Evolutionary conservation across 2,888 invertebrate species (phyloP), one percentile per base, ranked within the genome.

Genomic region (Clepsis dumicolana): DNA sequence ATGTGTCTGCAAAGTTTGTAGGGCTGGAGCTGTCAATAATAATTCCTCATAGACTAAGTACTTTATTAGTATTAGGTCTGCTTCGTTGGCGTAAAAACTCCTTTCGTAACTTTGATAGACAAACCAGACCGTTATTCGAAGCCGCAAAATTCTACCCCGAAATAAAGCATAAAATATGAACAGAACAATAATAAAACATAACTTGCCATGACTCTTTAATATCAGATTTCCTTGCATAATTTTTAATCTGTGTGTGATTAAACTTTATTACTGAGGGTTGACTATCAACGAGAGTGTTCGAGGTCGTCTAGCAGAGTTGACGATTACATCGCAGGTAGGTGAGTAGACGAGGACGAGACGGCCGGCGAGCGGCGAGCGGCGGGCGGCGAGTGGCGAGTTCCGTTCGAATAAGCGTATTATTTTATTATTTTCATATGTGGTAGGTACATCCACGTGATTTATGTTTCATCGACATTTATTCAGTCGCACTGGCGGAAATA

Each of bases 301-400:
- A 64, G 64, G 75, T 75, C 74, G 78, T 74, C 77, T 77, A 81
- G 75, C 78, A 79, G 82, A 81, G 75, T 78, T 79, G 82, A 78
- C 76, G 18, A 50, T 38, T 35, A 74, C 74, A 71, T 77, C 76
- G 64, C 76, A 80, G 78, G 78, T 80, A 76, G 77, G 74, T 75
- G 75, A 76, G 78, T 82, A 89, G 88, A 87, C 87, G 77, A 75
- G 75, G 79, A 75, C 81, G 82, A 87, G 86, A 87, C 85, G 76
- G 79, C 74, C 77, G 78, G 75, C 78, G n/a, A n/a, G 74, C 77
- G 78, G 75, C 79, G 77, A 1, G 62, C 68, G 75, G 67, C 64
- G 50, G 79, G 74, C 77, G 78, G 75, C 79, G 77, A 1, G 62
- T 66, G 75, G 67, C 64, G 50, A 59, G 65, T 52, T 63, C 74